Evolutionary conservation across 1,140 invertebrate species (phyloP), one percentile per base, ranked within the genome.

Genomic region (Agraylea sexmaculata): DNA sequence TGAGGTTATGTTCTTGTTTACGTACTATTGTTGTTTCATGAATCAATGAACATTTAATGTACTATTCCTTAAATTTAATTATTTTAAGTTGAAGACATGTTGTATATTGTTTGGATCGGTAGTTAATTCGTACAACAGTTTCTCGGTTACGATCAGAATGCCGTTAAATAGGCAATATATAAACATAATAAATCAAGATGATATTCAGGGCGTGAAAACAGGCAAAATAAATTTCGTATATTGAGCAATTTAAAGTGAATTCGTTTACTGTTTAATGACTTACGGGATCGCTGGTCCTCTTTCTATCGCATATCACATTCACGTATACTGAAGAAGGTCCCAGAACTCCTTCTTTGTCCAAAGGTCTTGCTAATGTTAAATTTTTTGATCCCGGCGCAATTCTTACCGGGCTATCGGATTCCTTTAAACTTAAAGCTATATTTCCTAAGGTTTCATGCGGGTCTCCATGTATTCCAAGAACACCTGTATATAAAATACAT

Each of bases 271-370:
- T 25, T n/a, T 27, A 12, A 17, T 22, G 13, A 51, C 60, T 62
- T 41, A 72, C 71, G 39, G 85, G 85, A 63, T 91, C 87, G n/a
- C 77, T 70, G 4, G 81, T 82, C 29, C 77, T 74, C 40, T 80
- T 71, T 32, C 80, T 62, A 51, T 88, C 81, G 55, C 87, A 90
- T 36, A 88, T 78, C 34, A 89, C 77, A 58, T 85, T 87, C 15
- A 89, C 74, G 51, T 82, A 85, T 20, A 90, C 81, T 30, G 82
- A 87, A 8, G 83, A 77, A 1, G 85, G 85, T 1, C 87, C 87
- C 1, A 74, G 62, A 7, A 80, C 59, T 20, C 86, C 86, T 66
- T 91, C 87, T 50, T 90, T 87, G 55, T 93, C 89, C 11, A 93
- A 60, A 25, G 75, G 71, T 33, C 77, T 71, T 1, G 74, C 71